A percentile compares a stretch with the other conserved stretches of the same genome.
Conservation (phyloP, 2,113 vertebrate genomes). For the Benitochromis conjunctus region DNA sequence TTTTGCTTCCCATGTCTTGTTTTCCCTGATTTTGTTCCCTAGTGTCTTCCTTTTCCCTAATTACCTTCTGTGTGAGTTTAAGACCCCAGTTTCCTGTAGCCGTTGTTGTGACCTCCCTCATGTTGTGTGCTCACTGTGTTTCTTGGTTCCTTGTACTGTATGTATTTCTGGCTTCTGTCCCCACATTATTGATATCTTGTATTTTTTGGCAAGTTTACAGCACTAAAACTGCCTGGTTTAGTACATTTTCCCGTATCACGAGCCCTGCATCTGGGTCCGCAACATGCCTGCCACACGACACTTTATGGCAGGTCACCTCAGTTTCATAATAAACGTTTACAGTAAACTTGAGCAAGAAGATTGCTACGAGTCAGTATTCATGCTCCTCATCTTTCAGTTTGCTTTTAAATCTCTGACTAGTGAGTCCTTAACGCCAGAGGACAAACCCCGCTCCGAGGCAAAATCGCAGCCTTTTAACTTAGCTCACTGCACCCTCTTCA, state of each 20-base stretch:
- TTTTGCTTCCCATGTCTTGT: neutral
- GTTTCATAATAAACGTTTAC: neutral
- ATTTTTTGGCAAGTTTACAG: neutral
- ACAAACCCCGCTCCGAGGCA: neutral
- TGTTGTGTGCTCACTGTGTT: neutral
- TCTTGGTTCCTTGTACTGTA: neutral
- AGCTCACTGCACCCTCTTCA: neutral
- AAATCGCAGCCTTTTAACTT: neutral
- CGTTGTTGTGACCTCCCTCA: neutral
- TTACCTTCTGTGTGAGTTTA: neutral
- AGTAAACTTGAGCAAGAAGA: neutral
- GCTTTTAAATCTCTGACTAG: neutral
- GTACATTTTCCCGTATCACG: rapidly evolving
- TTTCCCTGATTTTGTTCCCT: neutral
- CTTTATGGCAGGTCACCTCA: neutral
- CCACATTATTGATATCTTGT: neutral
- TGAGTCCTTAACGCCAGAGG: neutral
- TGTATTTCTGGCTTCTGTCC: neutral
- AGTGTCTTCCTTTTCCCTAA: neutral
- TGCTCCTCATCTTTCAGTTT: neutral
- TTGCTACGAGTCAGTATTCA: neutral
- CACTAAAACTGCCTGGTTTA: neutral
- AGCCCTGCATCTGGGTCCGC: neutral
- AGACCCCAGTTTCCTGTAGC: neutral
- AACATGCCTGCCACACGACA: neutral